phyloP scores from a whole-genome alignment of 23 tunicate species.

The Styela clava region DNA sequence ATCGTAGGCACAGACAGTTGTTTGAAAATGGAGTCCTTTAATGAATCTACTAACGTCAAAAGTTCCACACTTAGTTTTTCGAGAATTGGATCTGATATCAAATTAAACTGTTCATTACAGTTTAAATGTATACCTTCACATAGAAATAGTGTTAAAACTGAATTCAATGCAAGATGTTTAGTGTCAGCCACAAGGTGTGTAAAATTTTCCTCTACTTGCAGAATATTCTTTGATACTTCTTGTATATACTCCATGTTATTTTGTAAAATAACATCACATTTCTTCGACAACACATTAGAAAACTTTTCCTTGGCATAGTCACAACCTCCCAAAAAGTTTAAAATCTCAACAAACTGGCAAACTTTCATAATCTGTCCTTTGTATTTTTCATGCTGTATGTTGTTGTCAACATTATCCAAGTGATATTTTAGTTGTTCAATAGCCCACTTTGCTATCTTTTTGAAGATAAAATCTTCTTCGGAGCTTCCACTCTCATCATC shows the following conservation, averaged over 20 bases:
- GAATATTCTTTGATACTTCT: background rate
- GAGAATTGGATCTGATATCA: constrained; percentile 49
- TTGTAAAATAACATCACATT: background rate
- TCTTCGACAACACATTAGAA: background rate
- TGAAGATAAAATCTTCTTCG: background rate
- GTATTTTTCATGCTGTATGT: background rate
- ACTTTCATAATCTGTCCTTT: background rate
- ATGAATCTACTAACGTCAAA: constrained; percentile 37
- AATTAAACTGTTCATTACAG: constrained; percentile 9
- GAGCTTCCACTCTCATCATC: background rate
- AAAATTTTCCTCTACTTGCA: constrained; percentile 3
- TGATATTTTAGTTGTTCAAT: background rate
- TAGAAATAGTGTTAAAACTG: background rate
- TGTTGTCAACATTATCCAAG: background rate
- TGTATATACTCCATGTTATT: constrained; percentile 14
- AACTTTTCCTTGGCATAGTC: constrained; percentile 5
- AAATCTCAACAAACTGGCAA: constrained; percentile 8
- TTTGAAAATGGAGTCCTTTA: constrained; percentile 15
- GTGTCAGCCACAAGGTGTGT: background rate
- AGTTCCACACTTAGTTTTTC: constrained; percentile 62
- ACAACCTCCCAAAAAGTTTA: constrained; percentile 1
- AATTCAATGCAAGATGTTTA: constrained; percentile 10
- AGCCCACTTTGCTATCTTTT: background rate
- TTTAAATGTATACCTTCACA: constrained; percentile 3
- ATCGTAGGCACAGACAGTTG: background rate